Conservation (phyloP, 2,888 invertebrate genomes). For the Imbricaverruca yamaguchii region DNA sequence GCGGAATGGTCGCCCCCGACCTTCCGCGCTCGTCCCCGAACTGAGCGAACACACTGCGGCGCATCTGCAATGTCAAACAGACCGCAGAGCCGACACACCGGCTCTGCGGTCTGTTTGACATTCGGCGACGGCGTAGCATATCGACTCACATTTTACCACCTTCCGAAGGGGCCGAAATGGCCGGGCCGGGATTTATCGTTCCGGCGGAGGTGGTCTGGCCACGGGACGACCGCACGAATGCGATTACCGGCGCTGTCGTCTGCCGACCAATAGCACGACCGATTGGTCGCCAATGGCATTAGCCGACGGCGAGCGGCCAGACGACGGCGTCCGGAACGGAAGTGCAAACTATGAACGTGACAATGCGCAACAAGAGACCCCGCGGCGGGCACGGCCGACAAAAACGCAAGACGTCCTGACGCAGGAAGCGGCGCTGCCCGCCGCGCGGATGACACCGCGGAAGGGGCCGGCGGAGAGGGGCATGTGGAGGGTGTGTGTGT, state of each 20-base stretch:
- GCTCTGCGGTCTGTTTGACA: not conserved
- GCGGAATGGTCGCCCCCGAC: too few relatives aligned
- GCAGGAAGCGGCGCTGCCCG: not conserved
- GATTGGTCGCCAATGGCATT: conserved; percentile 14
- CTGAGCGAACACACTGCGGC: not conserved
- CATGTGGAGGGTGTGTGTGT: too few relatives aligned
- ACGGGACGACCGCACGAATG: not conserved
- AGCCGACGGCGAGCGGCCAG: not conserved
- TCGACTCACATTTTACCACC: not conserved
- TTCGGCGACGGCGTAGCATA: not conserved
- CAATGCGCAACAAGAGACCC: conserved; percentile 9
- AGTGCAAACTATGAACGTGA: not conserved
- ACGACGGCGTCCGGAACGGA: not conserved
- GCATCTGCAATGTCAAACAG: not conserved
- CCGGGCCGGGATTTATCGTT: not conserved
- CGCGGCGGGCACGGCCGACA: not conserved
- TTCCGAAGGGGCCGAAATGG: not conserved
- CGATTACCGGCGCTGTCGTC: not conserved
- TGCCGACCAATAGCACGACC: conserved; percentile 1
- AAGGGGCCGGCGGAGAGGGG: not conserved
- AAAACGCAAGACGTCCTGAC: not conserved
- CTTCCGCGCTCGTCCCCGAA: not conserved
- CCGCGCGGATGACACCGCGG: not conserved
- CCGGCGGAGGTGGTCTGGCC: too few relatives aligned
- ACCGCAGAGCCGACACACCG: not conserved